A percentile compares a stretch with the other conserved stretches of the same genome.
phyloP scores from a whole-genome alignment of 2,113 vertebrate species.

The Falco punctatus region DNA sequence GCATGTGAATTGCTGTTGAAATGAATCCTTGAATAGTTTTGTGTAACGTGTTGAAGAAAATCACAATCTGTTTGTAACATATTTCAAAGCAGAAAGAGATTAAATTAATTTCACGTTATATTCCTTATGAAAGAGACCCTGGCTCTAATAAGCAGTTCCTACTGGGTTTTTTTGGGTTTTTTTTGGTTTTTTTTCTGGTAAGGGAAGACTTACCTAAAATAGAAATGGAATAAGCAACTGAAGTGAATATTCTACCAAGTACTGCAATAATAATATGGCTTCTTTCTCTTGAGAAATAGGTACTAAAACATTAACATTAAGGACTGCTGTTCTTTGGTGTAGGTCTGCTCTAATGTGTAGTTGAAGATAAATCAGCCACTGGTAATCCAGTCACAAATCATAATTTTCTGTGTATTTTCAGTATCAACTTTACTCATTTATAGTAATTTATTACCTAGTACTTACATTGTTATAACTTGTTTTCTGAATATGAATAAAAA shows the following conservation, averaged over 20 bases:
- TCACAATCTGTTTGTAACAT: neutral
- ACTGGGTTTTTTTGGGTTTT: neutral
- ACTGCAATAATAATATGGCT: neutral
- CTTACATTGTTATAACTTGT: neutral
- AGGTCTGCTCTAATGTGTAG: neutral
- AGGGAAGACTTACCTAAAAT: neutral
- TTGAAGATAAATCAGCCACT: neutral
- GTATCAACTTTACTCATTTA: neutral
- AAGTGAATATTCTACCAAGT: neutral
- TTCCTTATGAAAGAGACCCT: neutral
- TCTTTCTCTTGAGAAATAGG: neutral
- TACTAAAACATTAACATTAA: neutral
- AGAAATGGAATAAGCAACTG: neutral
- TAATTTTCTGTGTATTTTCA: neutral
- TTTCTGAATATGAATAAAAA: neutral
- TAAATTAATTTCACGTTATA: neutral
- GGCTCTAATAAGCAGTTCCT: neutral
- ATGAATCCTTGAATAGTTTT: conserved; percentile 19
- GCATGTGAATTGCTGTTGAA: conserved; percentile 8
- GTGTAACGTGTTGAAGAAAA: conserved; percentile 12
- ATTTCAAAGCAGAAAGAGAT: conserved; percentile 18
- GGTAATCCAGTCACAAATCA: neutral
- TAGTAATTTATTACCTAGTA: neutral
- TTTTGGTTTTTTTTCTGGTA: neutral
- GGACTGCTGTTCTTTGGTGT: neutral